phyloP scores from a whole-genome alignment of 92 coral and sea anemone genomes.

The Palythoa grandis region DNA sequence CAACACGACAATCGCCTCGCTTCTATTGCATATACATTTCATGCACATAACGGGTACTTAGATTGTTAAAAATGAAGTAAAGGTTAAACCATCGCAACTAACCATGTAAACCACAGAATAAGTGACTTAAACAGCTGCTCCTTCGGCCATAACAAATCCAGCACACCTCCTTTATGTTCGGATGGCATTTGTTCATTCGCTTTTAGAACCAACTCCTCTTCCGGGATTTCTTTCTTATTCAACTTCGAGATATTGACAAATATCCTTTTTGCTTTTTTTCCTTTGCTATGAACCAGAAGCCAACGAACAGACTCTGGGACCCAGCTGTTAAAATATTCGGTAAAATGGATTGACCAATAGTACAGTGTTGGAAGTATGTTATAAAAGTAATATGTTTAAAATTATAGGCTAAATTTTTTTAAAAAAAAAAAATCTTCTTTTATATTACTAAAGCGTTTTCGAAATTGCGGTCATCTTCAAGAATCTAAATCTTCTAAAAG shows the following conservation, averaged over 20 bases:
- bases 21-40: too few relatives aligned
- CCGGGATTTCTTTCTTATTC: slow-evolving; percentile 58
- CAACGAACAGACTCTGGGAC: slow-evolving; percentile 90
- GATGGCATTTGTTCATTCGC: slow-evolving; percentile 40
- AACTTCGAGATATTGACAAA: slow-evolving; percentile 63
- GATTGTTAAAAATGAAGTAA: not conserved
- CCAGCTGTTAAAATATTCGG: slow-evolving; percentile 57
- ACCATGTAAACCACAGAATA: slow-evolving; percentile 79
- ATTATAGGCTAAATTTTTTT: too few relatives aligned
- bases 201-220: slow-evolving; percentile 33
- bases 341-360: too few relatives aligned
- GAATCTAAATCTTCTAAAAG: too few relatives aligned
- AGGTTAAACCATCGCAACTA: not conserved
- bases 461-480: too few relatives aligned
- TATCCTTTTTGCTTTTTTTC: slow-evolving; percentile 63
- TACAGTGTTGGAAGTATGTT: too few relatives aligned
- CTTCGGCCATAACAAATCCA: slow-evolving; percentile 71
- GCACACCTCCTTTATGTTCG: slow-evolving; percentile 65
- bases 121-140: slow-evolving; percentile 59
- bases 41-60: too few relatives aligned
- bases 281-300: slow-evolving; percentile 73
- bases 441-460: too few relatives aligned
- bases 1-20: too few relatives aligned
- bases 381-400: too few relatives aligned
- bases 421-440: too few relatives aligned